These are phyloP conservation scores for Lophius americanus DNA, from an alignment of 2,797 vertebrate species.

Conservation along the genomic window DNA sequence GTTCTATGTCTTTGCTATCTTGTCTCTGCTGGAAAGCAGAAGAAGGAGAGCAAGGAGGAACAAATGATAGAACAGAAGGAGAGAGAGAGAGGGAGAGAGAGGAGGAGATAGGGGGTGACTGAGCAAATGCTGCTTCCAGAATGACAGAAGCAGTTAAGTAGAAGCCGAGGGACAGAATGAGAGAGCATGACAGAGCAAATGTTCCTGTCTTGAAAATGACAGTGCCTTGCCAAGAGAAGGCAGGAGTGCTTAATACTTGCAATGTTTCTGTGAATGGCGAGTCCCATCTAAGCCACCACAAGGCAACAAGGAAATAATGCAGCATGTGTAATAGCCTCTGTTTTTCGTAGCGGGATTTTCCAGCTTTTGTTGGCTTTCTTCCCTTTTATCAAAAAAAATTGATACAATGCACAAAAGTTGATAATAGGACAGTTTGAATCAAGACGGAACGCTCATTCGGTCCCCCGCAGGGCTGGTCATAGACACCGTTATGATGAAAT, in stretches of 20 bases:
- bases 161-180: conserved; percentile 47
- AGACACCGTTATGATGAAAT: conserved; percentile 60
- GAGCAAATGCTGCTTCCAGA: conserved; percentile 62
- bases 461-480: conserved; percentile 46
- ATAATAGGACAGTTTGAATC: conserved; percentile 68
- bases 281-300: conserved; percentile 54
- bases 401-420: conserved; percentile 67
- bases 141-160: conserved; percentile 58
- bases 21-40: conserved; percentile 14
- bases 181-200: conserved; percentile 66
- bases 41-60: conserved; percentile 13
- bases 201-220: conserved; percentile 57
- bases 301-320: conserved; percentile 57
- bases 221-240: conserved; percentile 45
- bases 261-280: conserved; percentile 34
- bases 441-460: conserved; percentile 55
- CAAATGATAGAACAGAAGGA: conserved; percentile 2
- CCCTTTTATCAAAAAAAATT: conserved; percentile 39
- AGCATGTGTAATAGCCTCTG: conserved; percentile 52
- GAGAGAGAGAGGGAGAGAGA: conserved; percentile 21
- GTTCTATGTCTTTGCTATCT: conserved; percentile 24
- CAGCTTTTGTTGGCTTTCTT: conserved; percentile 24
- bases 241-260: conserved; percentile 56
- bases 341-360: conserved; percentile 42
- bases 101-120: conserved; percentile 47